phyloP scores from a whole-genome alignment of 2,888 invertebrate species.

The Graphium colonna region DNA sequence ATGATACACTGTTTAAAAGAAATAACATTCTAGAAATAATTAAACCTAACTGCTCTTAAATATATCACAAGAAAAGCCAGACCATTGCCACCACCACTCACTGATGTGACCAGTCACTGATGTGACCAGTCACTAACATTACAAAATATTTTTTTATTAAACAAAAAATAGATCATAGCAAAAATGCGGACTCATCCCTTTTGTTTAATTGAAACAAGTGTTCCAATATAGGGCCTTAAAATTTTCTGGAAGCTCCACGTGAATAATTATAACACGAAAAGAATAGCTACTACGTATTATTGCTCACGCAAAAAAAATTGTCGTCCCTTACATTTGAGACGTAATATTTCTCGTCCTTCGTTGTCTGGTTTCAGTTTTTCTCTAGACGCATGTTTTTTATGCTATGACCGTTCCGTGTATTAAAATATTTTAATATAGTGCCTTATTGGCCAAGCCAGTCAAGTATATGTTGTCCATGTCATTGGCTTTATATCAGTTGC shows the following conservation, averaged over 20 bases:
- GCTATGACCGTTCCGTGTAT: conserved; percentile 18
- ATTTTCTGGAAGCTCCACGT: conserved; percentile 42
- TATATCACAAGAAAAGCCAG: too few species aligned
- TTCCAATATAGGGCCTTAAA: conserved; percentile 4
- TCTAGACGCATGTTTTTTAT: conserved; percentile 17
- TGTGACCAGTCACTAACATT: too few species aligned
- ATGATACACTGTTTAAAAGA: too few species aligned
- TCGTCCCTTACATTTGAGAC: conserved; percentile 27
- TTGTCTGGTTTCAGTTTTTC: conserved; percentile 13
- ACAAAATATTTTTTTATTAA: too few species aligned
- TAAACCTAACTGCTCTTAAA: too few species aligned
- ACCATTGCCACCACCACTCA: too few species aligned
- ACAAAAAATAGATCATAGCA: too few species aligned
- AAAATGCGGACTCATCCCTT: neutral
- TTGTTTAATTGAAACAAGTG: neutral
- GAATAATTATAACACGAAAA: conserved; percentile 51
- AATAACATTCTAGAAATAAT: too few species aligned
- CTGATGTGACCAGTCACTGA: too few species aligned
- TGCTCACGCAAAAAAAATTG: conserved; percentile 33
- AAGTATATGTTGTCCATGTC: conserved; percentile 28
- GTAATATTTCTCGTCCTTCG: too few species aligned
- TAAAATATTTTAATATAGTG: conserved; percentile 26
- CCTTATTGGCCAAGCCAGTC: conserved; percentile 32
- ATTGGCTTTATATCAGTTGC: neutral
- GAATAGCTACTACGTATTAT: conserved; percentile 15